A percentile compares a stretch with the other conserved stretches of the same genome.
These are phyloP conservation scores for Tiphia femorata DNA, from an alignment of 2,888 invertebrate species.

Conservation along the genomic window DNA sequence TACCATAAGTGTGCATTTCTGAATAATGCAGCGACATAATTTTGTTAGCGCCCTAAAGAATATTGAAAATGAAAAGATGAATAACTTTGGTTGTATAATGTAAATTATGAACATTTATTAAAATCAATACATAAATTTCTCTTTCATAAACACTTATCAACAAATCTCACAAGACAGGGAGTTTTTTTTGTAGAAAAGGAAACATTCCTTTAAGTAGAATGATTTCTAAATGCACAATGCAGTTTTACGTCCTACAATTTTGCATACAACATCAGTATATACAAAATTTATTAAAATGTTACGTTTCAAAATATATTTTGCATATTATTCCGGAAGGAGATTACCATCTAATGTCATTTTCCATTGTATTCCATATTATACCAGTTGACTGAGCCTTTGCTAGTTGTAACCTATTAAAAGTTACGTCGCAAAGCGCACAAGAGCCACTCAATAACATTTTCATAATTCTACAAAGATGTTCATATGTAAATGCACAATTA, in stretches of 20 bases:
- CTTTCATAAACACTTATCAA: no score
- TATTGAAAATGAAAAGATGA: no score
- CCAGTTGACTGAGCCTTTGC: constrained; percentile 62
- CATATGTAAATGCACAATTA: constrained; percentile 70
- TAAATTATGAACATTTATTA: no score
- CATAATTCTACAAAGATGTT: constrained; percentile 69
- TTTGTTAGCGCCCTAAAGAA: neutral
- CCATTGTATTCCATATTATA: constrained; percentile 57
- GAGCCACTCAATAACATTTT: constrained; percentile 67
- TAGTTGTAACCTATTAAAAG: constrained; percentile 69
- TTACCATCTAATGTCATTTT: constrained; percentile 53
- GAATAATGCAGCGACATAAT: no score
- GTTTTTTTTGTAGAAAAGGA: neutral
- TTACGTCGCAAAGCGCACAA: constrained; percentile 65
- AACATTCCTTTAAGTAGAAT: no score
- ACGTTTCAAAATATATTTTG: constrained; percentile 7
- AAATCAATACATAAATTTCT: no score
- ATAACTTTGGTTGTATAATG: no score
- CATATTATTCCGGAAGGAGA: constrained; percentile 5
- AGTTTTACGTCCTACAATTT: no score
- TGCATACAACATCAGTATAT: neutral
- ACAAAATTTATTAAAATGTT: constrained; percentile 1
- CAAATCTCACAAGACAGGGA: neutral
- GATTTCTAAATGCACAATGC: no score
- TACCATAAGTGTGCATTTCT: neutral